A percentile compares a stretch with the other conserved stretches of the same genome.
These are phyloP conservation scores for Chymomyza amoena DNA, from an alignment of 2,888 invertebrate species.

Conservation along the genomic window DNA sequence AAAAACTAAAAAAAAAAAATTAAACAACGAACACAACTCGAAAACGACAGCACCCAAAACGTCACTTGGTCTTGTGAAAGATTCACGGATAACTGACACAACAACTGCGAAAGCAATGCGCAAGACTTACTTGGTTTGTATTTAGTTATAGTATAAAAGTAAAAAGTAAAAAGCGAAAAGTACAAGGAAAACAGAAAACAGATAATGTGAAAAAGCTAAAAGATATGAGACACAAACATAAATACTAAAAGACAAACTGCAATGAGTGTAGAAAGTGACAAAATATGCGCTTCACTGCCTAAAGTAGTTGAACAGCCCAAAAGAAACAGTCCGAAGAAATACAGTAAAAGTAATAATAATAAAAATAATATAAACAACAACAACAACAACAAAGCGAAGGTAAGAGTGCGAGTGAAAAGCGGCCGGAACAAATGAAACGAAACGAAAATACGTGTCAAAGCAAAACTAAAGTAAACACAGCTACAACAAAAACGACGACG, in stretches of 20 bases:
- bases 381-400: not conserved
- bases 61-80: constrained; percentile 74
- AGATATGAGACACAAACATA: constrained; percentile 12
- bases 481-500: not conserved
- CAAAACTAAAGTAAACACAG: not conserved
- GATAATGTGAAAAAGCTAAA: not conserved
- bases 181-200: not conserved
- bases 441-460: constrained; percentile 11
- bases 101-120: constrained; percentile 24
- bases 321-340: not conserved
- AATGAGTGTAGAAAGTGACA: constrained; percentile 58
- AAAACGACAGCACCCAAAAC: constrained; percentile 32
- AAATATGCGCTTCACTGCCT: constrained; percentile 42
- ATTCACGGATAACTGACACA: constrained; percentile 71
- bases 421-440: constrained; percentile 1
- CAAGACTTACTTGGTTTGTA: constrained; percentile 10
- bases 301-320: constrained; percentile 16
- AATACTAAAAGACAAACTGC: constrained; percentile 21
- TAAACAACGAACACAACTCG: not conserved
- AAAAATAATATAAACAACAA: not conserved
- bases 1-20: constrained; percentile 1
- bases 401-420: constrained; percentile 15
- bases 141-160: not conserved
- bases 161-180: constrained; percentile 24
- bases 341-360: no score